Evolutionary conservation across 2,888 invertebrate genomes (phyloP), one percentile per base, ranked within the genome.

Genomic region (Himalopsyche japonica): DNA sequence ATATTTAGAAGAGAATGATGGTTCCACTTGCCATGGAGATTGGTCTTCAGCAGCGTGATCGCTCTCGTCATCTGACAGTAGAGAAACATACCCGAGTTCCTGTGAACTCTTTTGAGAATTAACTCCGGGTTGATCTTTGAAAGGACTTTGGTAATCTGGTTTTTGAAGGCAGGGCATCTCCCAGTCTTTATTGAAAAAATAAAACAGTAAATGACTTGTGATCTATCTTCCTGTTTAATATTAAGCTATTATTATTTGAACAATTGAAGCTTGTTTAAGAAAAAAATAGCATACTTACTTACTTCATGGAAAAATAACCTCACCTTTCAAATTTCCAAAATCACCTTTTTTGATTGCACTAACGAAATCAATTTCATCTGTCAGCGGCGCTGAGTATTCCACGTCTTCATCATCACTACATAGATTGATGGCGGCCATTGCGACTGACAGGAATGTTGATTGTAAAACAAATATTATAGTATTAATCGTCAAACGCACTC

Each of bases 361-460:
- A 18, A 43, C 78, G 37, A 78, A 37, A 78, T 37, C 78, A 30
- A 70, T 70, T 70, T 70, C 70, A 15, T 20, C 27, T 15, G 70
- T 78, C 27, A 37, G 5, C 6, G 37, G 34, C 18, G 20, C 18
- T 7, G 34, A 78, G 32, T 27, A 43, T 27, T 70, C 70, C 24
- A 70, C 76, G 5, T 49, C 84, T 3, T 85, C 82, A 15, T 48
- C 49, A 20, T 34, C 83, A 32, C 77, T 80, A 24, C 81, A 85
- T 34, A 85, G 34, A 80, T 85, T 81, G 20, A 85, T 76, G n/a
- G 76, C 57, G 18, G 82, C 82, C 78, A 85, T 84, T 12, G 43
- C 18, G 57, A 10, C 43, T 1, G 43, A 15, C 0, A 43, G 43
- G 1, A 43, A 43, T 15, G 15, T 4, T 2, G 3, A 43, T 24